Conservation (phyloP, 2,888 invertebrate species). For the Nyleta sp. region DNA sequence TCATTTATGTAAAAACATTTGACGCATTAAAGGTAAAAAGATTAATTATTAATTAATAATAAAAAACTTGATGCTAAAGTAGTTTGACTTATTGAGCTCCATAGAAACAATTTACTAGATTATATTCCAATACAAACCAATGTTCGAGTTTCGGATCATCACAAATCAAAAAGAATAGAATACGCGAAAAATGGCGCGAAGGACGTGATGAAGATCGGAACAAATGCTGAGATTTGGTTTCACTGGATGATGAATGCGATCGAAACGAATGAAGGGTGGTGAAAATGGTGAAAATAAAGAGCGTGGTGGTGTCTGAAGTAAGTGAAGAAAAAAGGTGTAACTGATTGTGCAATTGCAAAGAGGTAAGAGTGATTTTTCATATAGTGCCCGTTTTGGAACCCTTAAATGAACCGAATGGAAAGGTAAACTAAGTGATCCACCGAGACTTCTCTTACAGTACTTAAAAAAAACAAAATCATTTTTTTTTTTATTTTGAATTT, state of each 20-base stretch:
- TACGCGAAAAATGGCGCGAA: slow-evolving; percentile 55
- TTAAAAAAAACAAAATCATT: too few relatives aligned
- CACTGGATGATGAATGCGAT: slow-evolving; percentile 74
- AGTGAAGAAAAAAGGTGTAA: too few relatives aligned
- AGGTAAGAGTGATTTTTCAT: slow-evolving; percentile 71
- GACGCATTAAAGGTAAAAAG: slow-evolving; percentile 36
- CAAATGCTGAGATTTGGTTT: slow-evolving; percentile 74
- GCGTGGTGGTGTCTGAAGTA: too few relatives aligned
- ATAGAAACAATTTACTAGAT: slow-evolving; percentile 38
- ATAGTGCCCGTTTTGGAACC: slow-evolving; percentile 69
- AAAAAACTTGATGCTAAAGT: slow-evolving; percentile 2
- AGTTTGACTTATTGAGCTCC: slow-evolving; percentile 9
- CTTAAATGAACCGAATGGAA: slow-evolving; percentile 70
- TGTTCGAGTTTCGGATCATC: slow-evolving; percentile 40
- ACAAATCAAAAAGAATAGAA: slow-evolving; percentile 69
- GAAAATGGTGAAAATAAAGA: too few relatives aligned
- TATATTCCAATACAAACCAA: slow-evolving; percentile 1
- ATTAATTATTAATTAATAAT: too few relatives aligned
- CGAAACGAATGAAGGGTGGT: too few relatives aligned
- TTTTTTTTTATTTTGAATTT: too few relatives aligned
- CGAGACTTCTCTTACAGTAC: not conserved
- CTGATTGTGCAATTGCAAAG: slow-evolving; percentile 40
- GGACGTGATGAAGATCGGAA: slow-evolving; percentile 69
- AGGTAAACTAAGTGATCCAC: slow-evolving; percentile 34
- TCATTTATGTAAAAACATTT: too few relatives aligned